Evolutionary conservation across 2,888 invertebrate species (phyloP), one percentile per base, ranked within the genome.

Genomic region (Melanostoma scalare): DNA sequence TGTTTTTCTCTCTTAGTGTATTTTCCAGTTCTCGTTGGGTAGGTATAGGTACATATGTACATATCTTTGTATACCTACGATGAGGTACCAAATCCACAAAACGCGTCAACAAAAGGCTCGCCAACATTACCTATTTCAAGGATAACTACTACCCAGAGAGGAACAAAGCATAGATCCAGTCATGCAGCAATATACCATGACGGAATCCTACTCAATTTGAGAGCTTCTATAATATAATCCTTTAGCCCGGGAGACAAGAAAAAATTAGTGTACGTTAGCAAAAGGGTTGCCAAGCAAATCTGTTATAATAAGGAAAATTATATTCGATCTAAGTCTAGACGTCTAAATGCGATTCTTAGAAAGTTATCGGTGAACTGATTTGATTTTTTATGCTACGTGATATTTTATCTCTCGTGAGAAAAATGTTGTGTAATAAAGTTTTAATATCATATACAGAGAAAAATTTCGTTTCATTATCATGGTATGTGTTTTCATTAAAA

Each of bases 91-190:
- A 82, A 78, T 82, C 82, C 79, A 79, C 79, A 79, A 67, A 79
- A 84, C 60, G 79, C 79, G 78, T 79, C 84, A 79, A 75, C 74
- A 79, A 84, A 84, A 82, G 73, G 63, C 73, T 73, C 63, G 73
- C 77, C 77, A 82, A 82, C 68, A 77, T 77, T 81, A 82, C 82
- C 82, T 82, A 73, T 78, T 82, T 82, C 78, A 82, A 82, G 73
- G 68, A 78, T 78, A 78, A 63, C 56, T 46, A 48, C 67, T 69
- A 71, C 44, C 69, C 42, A 46, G 38, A 60, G 68, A 67, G 55
- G 40, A 40, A 63, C 46, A 31, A 65, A 50, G 71, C 50, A 73
- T 6, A 38, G 38, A 55, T 53, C 4, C 9, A 36, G 44, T 38
- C 53, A 81, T 65, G 60, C 61, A 46, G 68, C 36, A 67, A 77